A percentile compares a stretch with the other conserved stretches of the same genome.
Evolutionary conservation across 2,113 vertebrate genomes (phyloP).

Genomic region (Todiramphus chloris): DNA sequence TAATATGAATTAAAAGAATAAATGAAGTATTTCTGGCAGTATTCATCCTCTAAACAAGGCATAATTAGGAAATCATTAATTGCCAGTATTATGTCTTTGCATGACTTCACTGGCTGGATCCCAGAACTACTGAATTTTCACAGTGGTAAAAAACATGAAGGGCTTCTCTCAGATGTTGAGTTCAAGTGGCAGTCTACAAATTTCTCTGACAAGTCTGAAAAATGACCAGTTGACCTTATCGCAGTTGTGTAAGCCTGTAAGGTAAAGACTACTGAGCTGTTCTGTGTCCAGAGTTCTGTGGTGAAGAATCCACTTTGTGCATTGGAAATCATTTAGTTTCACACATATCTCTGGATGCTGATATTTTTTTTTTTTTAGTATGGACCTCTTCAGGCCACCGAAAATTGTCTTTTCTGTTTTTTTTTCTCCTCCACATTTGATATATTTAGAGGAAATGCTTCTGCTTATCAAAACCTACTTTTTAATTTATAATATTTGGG

Average conservation of each 20-base stretch:
- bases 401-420: not conserved
- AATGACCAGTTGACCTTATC: not conserved
- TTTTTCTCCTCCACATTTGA: not conserved
- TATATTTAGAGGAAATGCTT: not conserved
- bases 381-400: not conserved
- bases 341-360: not conserved
- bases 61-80: not conserved
- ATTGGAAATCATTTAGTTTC: not conserved
- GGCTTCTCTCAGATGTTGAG: not conserved
- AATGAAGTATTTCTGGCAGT: not conserved
- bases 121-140: not conserved
- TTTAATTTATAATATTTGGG: not conserved
- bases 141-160: not conserved
- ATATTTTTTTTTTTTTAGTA: not conserved
- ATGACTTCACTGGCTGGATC: not conserved
- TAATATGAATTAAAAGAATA: not conserved
- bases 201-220: not conserved
- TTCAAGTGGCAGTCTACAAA: not conserved
- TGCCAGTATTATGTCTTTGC: not conserved
- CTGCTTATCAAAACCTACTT: not conserved
- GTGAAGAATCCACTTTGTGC: not conserved
- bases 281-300: not conserved
- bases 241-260: not conserved
- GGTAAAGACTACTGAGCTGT: not conserved
- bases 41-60: not conserved